phyloP scores from a whole-genome alignment of 2,797 vertebrate genomes.

The Basileuterus tristriatus region DNA sequence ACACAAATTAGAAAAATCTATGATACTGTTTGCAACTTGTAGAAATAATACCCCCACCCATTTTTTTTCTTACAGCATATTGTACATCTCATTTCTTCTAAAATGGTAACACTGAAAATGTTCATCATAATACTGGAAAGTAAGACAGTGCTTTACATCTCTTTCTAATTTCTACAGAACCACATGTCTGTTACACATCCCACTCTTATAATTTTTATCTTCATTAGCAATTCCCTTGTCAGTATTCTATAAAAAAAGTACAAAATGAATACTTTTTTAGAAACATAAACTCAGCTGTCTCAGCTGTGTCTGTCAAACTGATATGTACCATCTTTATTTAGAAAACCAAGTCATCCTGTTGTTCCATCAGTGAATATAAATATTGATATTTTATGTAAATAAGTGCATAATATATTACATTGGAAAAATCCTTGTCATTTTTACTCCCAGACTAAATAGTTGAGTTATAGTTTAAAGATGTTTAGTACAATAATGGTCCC shows the following conservation, averaged over 20 bases:
- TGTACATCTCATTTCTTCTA: neutral
- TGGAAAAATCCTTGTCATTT: neutral
- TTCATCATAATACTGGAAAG: neutral
- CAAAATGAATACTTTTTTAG: conserved; percentile 8
- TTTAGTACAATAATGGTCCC: neutral
- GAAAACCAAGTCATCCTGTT: conserved; percentile 26
- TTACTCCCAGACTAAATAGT: neutral
- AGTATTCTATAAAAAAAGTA: conserved; percentile 11
- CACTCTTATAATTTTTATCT: conserved; percentile 26
- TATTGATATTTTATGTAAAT: conserved; percentile 47
- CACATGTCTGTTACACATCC: conserved; percentile 10
- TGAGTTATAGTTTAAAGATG: neutral
- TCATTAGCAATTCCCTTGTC: conserved; percentile 48
- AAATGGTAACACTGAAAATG: neutral
- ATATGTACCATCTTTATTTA: conserved; percentile 37
- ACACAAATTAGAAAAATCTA: neutral
- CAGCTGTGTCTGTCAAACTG: conserved; percentile 43
- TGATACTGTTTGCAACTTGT: neutral
- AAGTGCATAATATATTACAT: neutral
- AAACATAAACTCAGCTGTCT: conserved; percentile 25
- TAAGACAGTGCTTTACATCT: neutral
- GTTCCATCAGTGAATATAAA: conserved; percentile 7
- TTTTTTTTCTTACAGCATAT: neutral
- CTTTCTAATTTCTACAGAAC: neutral
- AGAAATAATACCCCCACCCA: fast-evolving